Conservation (phyloP, 2,113 vertebrate genomes). For the Hippoglossus stenolepis region DNA sequence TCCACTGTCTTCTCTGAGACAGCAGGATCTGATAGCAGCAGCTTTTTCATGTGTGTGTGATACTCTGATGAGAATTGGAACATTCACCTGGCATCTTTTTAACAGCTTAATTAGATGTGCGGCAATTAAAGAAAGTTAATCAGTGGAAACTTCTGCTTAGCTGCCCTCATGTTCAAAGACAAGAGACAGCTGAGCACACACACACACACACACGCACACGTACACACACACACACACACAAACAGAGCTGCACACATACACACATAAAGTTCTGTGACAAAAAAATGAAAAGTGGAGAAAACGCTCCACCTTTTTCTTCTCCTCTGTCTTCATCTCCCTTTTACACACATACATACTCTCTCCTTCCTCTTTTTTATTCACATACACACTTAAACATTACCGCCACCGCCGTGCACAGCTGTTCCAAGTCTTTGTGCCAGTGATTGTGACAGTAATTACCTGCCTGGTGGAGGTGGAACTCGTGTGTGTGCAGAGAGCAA, state of each 20-base stretch:
- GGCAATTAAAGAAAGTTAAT: constrained; percentile 59
- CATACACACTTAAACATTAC: constrained; percentile 40
- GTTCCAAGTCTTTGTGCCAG: constrained; percentile 47
- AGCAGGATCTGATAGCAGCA: neutral
- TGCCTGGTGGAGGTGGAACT: constrained; percentile 48
- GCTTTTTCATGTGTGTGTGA: constrained; percentile 4
- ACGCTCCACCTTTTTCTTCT: constrained; percentile 7
- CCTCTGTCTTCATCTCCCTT: constrained; percentile 25
- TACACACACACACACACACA: neutral
- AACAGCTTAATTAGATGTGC: constrained; percentile 60
- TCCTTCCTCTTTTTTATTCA: constrained; percentile 10
- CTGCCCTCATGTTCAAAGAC: constrained; percentile 28
- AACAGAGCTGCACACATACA: neutral
- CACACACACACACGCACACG: neutral
- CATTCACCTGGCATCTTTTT: constrained; percentile 50
- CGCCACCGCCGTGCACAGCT: constrained; percentile 35
- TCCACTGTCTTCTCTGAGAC: constrained; percentile 10
- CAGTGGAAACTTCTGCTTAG: constrained; percentile 48
- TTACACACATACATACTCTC: constrained; percentile 1
- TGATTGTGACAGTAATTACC: constrained; percentile 72
- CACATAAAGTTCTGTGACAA: constrained; percentile 35
- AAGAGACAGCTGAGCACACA: constrained; percentile 26
- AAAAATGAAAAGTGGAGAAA: constrained; percentile 38
- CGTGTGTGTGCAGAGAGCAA: constrained; percentile 36
- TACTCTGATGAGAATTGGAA: constrained; percentile 43